Conservation (phyloP, 2,888 invertebrate genomes). For the Drosophila rellima region DNA sequence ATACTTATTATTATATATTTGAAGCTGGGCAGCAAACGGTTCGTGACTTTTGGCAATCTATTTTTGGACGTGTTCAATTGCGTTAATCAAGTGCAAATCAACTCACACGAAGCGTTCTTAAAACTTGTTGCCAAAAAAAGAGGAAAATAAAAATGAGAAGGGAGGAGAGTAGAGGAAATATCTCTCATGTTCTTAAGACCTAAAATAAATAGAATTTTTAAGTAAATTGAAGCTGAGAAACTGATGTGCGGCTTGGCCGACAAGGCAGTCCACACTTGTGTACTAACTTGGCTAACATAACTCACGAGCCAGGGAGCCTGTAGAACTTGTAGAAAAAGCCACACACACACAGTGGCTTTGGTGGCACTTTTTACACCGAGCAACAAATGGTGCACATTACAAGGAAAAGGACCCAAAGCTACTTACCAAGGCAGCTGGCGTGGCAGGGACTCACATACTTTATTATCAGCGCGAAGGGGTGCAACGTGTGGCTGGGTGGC, state of each 20-base stretch:
- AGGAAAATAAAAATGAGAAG: not conserved
- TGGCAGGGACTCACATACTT: constrained; percentile 62
- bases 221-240: constrained; percentile 72
- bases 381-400: constrained; percentile 70
- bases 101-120: constrained; percentile 26
- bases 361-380: constrained; percentile 56
- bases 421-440: constrained; percentile 52
- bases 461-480: constrained; percentile 51
- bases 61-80: constrained; percentile 33
- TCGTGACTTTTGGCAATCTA: constrained; percentile 18
- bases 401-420: constrained; percentile 54
- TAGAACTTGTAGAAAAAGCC: constrained; percentile 53
- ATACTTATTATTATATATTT: constrained; percentile 4
- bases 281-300: constrained; percentile 76
- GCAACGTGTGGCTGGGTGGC: not conserved
- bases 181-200: constrained; percentile 40
- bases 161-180: too few relatives aligned
- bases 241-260: constrained; percentile 54
- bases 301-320: constrained; percentile 52
- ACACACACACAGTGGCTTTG: constrained; percentile 54
- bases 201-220: constrained; percentile 79
- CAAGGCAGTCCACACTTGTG: constrained; percentile 66
- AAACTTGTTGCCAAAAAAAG: constrained; percentile 25
- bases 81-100: constrained; percentile 59
- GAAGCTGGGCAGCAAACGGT: constrained; percentile 8